Evolutionary conservation across 2,888 invertebrate genomes (phyloP).

Genomic region (Phasia obesa): DNA sequence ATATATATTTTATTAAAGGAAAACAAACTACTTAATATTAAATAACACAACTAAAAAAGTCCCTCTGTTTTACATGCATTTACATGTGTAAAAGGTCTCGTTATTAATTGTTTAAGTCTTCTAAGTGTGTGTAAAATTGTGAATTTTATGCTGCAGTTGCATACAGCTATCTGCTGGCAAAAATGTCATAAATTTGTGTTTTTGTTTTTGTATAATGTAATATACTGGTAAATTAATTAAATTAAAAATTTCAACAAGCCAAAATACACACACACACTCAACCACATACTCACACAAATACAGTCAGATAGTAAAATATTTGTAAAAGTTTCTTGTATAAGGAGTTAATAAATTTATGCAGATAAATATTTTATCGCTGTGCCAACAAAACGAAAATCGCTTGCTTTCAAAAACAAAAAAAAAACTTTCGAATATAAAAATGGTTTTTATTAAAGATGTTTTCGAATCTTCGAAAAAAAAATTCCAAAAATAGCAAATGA

Average conservation of each 20-base stretch:
- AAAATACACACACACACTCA: not conserved
- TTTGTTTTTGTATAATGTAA: slow-evolving; percentile 23
- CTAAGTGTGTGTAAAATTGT: slow-evolving; percentile 48
- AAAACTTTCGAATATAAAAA: too few relatives aligned
- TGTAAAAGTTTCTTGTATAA: not conserved
- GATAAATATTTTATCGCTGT: not conserved
- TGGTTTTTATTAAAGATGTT: too few relatives aligned
- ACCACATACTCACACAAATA: not conserved
- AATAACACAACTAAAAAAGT: not conserved
- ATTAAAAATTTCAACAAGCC: slow-evolving; percentile 50
- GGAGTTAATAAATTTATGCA: slow-evolving; percentile 49
- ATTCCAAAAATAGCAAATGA: too few relatives aligned
- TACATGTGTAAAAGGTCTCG: slow-evolving; percentile 14
- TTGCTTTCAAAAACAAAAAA: too few relatives aligned
- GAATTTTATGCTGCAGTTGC: slow-evolving; percentile 57
- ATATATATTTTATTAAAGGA: too few relatives aligned
- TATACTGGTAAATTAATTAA: slow-evolving; percentile 48
- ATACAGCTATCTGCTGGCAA: slow-evolving; percentile 45
- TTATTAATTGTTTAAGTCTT: slow-evolving; percentile 7
- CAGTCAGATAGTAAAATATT: not conserved
- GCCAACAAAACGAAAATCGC: too few relatives aligned
- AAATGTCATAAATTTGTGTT: slow-evolving; percentile 44
- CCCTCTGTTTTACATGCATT: not conserved
- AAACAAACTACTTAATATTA: too few relatives aligned
- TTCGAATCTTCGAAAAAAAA: too few relatives aligned